Conservation (phyloP, 1,140 invertebrate species). For the Bilobella aurantiaca region DNA sequence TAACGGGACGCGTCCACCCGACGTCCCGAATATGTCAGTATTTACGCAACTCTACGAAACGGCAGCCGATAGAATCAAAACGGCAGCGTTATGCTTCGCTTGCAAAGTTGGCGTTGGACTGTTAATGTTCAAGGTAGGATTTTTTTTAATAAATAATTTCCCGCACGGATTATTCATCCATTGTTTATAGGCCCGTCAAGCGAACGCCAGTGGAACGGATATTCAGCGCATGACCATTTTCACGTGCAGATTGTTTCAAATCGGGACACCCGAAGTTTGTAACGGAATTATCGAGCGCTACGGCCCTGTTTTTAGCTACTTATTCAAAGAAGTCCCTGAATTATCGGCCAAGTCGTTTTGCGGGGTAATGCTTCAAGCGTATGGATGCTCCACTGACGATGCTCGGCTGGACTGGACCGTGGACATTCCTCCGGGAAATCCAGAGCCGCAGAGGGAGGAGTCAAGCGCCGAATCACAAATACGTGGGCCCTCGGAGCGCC, state of each 20-base stretch:
- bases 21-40: conserved; percentile 10
- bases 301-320: conserved; percentile 38
- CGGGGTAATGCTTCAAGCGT: conserved; percentile 46
- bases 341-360: conserved; percentile 45
- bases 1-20: neutral
- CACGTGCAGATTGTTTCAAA: conserved; percentile 5
- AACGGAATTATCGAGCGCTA: conserved; percentile 20
- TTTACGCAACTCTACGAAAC: conserved; percentile 5
- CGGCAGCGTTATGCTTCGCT: neutral
- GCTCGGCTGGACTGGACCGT: conserved; percentile 47
- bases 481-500: too few species aligned
- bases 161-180: neutral
- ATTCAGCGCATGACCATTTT: conserved; percentile 3
- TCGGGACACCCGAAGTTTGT: conserved; percentile 21
- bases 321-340: conserved; percentile 45
- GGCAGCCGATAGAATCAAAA: conserved; percentile 9
- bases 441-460: neutral
- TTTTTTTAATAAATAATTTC: neutral
- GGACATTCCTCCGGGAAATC: conserved; percentile 28
- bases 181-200: neutral
- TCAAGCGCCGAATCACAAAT: too few species aligned
- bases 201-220: neutral
- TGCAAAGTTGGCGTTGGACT: conserved; percentile 16
- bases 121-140: conserved; percentile 10
- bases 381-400: conserved; percentile 38